Evolutionary conservation across 1,140 invertebrate species (phyloP), one percentile per base, ranked within the genome.

Genomic region (Meteorus sp.): DNA sequence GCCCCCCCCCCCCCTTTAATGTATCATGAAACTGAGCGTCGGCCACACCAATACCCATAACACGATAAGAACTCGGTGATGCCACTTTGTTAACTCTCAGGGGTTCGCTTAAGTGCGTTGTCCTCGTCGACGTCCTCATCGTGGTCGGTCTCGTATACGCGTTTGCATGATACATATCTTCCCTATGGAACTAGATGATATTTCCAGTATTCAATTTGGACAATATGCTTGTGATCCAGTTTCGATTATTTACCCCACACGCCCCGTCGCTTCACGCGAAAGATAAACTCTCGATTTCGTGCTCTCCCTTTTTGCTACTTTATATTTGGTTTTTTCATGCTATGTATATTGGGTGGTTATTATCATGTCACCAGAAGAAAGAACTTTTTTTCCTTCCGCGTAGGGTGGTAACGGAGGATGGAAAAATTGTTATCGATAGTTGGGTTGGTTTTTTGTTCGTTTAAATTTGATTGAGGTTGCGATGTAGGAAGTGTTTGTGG

Each of bases 41-140:
- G 13, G 25, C 17, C 25, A 50, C 27, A 41, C 39, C 56, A 59
- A 52, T 59, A 52, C 25, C 56, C 39, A 52, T 52, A 78, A 76
- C 72, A 73, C 70, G 78, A 80, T 80, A 80, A 80, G 78, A 76
- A 75, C 69, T 31, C 45, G 27, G 48, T 45, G 72, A 59, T 72
- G 70, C 74, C 73, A 78, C 75, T 79, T 78, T 76, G 77, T 78
- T 78, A 71, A 67, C 65, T 72, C 70, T 67, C 50, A 20, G 63
- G 69, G 67, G 67, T 53, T 59, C 67, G 74, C 65, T 75, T 75
- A 77, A 80, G 73, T 74, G 72, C 64, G 61, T 70, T n/a, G n/a
- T n/a, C n/a, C n/a, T n/a, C n/a, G n/a, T n/a, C n/a, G n/a, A n/a
- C n/a, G n/a, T n/a, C n/a, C n/a, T n/a, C n/a, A n/a, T n/a, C n/a